Base-by-base conservation (phyloP, 2,888 invertebrate genomes). In the Conchocele bisecta region DNA sequence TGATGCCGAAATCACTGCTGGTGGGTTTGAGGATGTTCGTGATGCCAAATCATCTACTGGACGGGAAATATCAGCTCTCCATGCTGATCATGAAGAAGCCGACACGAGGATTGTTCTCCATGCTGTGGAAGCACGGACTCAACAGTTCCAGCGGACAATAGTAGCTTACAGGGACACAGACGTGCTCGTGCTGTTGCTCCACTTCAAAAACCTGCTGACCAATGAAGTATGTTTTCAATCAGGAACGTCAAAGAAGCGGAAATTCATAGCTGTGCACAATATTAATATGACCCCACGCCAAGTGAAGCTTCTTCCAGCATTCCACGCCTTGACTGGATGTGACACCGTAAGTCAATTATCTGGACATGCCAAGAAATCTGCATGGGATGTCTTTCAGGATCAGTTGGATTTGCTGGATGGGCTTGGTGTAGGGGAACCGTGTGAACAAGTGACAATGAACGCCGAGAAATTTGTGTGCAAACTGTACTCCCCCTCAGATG, bases 311-410 rank as follows among this genome's bases (percentile, higher is more conserved):
- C 4, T 53, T 15, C 7, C 24, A 4, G 20, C 53, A 17, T 53
- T 53, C 37, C 53, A 53, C 15, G 53, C 53, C 35, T 9, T 53
- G 15, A 53, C 53, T 33, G 53, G 51, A 13, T 51, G 51, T 28
- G 51, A 51, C 26, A 51, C 31, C 28, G 22, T 22, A 46, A n/a
- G n/a, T 15, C 22, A 20, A 13, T 17, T 46, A 4, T 6, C 4
- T 9, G 46, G 46, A 4, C 46, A 46, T 4, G n/a, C n/a, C 3
- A 46, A 46, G 46, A 3, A 13, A 20, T 13, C 20, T 26, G 20
- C 46, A 6, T 46, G n/a, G 20, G 28, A 46, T 15, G 46, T 20
- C 7, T 13, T 46, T 46, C 9, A n/a, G 22, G 22, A 46, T 3
- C 22, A 46, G 9, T 4, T 4, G 3, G 4, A 15, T 13, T 20